Percentiles rank a stretch among this genome's conserved stretches.
Conservation (phyloP, 1,140 invertebrate genomes). For the Brachionus calyciflorus region DNA sequence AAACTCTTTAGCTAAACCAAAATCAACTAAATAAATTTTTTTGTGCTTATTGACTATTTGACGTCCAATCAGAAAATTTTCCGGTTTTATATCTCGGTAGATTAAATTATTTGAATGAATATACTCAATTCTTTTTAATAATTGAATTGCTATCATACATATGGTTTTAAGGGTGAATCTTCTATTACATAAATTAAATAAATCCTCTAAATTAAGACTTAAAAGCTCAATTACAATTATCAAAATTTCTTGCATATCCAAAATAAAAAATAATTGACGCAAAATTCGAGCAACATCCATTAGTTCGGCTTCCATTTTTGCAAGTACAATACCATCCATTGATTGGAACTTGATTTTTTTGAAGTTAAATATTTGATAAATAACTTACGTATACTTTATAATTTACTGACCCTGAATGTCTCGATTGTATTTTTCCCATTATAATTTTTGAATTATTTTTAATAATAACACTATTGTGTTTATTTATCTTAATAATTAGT, state of each 20-base stretch:
- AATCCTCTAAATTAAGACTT: neutral
- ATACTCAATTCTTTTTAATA: slow-evolving; percentile 65
- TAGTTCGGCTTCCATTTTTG: slow-evolving; percentile 17
- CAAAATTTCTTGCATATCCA: neutral
- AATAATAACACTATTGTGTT: neutral
- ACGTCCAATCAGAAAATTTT: slow-evolving; percentile 94
- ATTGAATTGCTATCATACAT: slow-evolving; percentile 90
- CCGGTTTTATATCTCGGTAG: slow-evolving; percentile 64
- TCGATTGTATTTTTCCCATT: neutral
- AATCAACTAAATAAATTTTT: slow-evolving; percentile 62
- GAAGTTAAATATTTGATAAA: neutral
- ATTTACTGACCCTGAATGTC: neutral
- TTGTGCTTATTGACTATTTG: slow-evolving; percentile 2
- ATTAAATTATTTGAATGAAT: neutral
- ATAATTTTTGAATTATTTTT: neutral
- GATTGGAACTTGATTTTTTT: neutral
- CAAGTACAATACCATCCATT: slow-evolving; percentile 14
- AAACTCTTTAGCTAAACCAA: slow-evolving; percentile 64
- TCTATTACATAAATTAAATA: neutral
- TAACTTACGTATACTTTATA: neutral
- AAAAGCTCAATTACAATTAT: slow-evolving; percentile 92
- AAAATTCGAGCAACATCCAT: neutral
- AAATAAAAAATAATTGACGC: neutral
- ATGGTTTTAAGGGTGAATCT: slow-evolving; percentile 78
- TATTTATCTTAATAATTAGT: neutral